Conservation (phyloP, 2,113 vertebrate genomes). For the Okapia johnstoni region DNA sequence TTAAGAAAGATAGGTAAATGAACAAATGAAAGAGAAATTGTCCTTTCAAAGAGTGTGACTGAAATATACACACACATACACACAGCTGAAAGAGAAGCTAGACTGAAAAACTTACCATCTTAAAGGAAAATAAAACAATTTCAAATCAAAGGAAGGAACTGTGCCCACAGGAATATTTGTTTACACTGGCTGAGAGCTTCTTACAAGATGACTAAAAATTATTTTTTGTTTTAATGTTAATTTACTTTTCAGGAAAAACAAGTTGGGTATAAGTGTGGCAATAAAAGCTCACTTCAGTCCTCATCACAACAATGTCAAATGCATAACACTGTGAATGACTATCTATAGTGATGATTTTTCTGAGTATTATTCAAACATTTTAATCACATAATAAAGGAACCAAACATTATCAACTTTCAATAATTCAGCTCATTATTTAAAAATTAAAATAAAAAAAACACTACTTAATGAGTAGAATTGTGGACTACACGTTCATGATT, state of each 20-base stretch:
- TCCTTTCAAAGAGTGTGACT: neutral
- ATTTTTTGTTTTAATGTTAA: neutral
- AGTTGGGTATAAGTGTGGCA: neutral
- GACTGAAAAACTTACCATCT: neutral
- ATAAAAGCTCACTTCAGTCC: neutral
- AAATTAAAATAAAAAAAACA: neutral
- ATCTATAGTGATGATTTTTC: neutral
- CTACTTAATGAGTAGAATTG: neutral
- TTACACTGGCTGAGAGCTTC: neutral
- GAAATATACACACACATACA: neutral
- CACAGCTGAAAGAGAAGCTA: neutral
- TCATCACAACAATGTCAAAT: neutral
- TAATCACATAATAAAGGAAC: neutral
- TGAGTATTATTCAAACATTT: neutral
- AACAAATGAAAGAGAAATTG: neutral
- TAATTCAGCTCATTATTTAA: neutral
- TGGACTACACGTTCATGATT: neutral
- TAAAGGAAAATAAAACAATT: neutral
- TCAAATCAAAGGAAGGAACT: neutral
- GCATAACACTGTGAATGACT: neutral
- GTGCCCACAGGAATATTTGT: neutral
- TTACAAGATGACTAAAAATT: neutral
- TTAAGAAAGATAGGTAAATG: neutral
- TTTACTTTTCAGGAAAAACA: neutral
- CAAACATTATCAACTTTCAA: neutral